phyloP scores from a whole-genome alignment of 2,888 invertebrate species.

The Agrotis ipsilon region DNA sequence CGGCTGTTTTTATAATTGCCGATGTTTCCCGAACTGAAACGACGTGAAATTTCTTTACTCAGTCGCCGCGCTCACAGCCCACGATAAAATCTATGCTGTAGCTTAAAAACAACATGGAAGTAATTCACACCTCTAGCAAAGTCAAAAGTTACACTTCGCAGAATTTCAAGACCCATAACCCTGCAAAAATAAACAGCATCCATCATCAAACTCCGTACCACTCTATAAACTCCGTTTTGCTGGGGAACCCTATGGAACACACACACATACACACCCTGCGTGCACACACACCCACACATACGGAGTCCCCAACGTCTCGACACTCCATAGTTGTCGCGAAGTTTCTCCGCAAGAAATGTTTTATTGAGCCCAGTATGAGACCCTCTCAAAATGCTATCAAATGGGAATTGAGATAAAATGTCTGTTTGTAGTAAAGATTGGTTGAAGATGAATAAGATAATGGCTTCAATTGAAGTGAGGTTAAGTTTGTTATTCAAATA shows the following conservation, averaged over 20 bases:
- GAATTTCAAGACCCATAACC: not conserved
- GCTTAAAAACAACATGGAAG: no score
- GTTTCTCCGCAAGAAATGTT: slow-evolving; percentile 64
- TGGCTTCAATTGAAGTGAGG: not conserved
- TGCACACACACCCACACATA: slow-evolving; percentile 20
- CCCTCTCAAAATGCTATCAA: slow-evolving; percentile 51
- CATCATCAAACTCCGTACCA: not conserved
- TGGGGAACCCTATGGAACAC: slow-evolving; percentile 38
- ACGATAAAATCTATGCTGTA: no score
- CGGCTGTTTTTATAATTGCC: no score
- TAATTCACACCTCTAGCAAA: no score
- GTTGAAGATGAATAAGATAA: not conserved
- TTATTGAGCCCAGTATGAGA: slow-evolving; percentile 56
- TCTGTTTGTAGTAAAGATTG: slow-evolving; percentile 1
- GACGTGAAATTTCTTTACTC: no score
- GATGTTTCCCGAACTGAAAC: no score
- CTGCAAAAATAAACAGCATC: slow-evolving; percentile 20
- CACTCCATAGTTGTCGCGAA: slow-evolving; percentile 63
- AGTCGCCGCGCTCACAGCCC: no score
- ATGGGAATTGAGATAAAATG: slow-evolving; percentile 40
- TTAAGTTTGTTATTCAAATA: not conserved
- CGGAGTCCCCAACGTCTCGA: slow-evolving; percentile 39
- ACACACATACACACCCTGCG: not conserved
- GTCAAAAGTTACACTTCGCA: no score
- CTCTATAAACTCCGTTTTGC: slow-evolving; percentile 18